Percentiles rank a stretch among this genome's conserved stretches.
These are phyloP conservation scores for Globodera ellingtonae DNA, from an alignment of 1,140 invertebrate species.

Conservation along the genomic window DNA sequence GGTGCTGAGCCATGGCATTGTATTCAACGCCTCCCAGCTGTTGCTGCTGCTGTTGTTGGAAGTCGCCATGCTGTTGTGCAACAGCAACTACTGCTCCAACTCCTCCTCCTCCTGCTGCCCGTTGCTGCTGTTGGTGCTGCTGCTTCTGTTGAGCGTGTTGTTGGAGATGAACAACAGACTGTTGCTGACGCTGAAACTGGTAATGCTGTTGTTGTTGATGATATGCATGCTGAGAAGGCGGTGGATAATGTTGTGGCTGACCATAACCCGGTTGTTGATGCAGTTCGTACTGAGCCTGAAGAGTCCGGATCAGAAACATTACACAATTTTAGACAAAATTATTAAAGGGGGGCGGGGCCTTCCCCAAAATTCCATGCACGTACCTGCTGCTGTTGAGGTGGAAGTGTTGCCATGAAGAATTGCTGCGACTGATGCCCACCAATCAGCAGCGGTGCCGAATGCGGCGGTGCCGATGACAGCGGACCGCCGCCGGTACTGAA, in stretches of 20 bases:
- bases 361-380: too few species aligned
- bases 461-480: neutral
- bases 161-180: neutral
- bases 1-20: neutral
- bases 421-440: constrained; percentile 4
- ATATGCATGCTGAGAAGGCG: constrained; percentile 2
- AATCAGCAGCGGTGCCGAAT: constrained; percentile 1
- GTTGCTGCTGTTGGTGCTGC: neutral
- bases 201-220: constrained; percentile 11
- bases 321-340: too few species aligned
- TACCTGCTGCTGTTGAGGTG: neutral
- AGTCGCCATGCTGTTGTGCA: too few species aligned
- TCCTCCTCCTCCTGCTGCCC: too few species aligned
- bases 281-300: neutral
- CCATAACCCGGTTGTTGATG: neutral
- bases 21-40: too few species aligned
- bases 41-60: too few species aligned
- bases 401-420: constrained; percentile 7
- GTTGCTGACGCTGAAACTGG: constrained; percentile 11
- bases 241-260: neutral
- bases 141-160: neutral
- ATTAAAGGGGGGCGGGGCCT: too few species aligned
- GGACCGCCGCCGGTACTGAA: neutral
- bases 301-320: too few species aligned
- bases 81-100: too few species aligned